These are phyloP conservation scores for Megatriorchis doriae DNA, from an alignment of 2,113 vertebrate species.

Conservation along the genomic window DNA sequence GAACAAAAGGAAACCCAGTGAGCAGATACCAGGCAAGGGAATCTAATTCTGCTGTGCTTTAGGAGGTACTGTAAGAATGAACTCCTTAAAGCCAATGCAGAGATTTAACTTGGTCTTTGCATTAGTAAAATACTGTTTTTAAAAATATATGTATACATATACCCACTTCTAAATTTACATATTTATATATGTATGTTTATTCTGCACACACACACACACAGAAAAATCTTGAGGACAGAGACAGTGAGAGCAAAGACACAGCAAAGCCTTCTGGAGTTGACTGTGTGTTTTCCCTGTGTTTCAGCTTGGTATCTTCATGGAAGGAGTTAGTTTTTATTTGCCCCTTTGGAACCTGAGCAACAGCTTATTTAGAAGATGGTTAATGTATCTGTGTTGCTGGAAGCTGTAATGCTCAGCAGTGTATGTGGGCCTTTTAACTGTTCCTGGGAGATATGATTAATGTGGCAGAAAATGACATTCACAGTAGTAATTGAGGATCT, in stretches of 20 bases:
- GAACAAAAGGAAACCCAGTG: neutral
- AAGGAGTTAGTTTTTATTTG: neutral
- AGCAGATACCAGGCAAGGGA: neutral
- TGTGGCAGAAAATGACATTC: constrained; percentile 14
- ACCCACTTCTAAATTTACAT: neutral
- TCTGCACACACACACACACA: neutral
- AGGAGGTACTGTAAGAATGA: neutral
- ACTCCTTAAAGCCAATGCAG: neutral
- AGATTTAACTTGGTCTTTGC: neutral
- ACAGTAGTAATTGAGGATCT: neutral
- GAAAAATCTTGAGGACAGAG: neutral
- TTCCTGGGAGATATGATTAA: constrained; percentile 15
- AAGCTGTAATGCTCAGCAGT: neutral
- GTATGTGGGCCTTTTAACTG: neutral
- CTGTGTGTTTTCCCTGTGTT: neutral
- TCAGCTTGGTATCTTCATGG: neutral
- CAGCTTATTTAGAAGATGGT: neutral
- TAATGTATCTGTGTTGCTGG: neutral
- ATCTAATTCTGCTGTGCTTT: neutral
- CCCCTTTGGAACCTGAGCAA: neutral
- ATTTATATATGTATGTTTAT: neutral
- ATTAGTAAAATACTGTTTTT: neutral
- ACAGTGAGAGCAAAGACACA: neutral
- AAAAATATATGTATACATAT: neutral
- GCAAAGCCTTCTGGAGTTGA: neutral